Conservation (phyloP, 2,797 vertebrate genomes). For the Cuculus canorus region DNA sequence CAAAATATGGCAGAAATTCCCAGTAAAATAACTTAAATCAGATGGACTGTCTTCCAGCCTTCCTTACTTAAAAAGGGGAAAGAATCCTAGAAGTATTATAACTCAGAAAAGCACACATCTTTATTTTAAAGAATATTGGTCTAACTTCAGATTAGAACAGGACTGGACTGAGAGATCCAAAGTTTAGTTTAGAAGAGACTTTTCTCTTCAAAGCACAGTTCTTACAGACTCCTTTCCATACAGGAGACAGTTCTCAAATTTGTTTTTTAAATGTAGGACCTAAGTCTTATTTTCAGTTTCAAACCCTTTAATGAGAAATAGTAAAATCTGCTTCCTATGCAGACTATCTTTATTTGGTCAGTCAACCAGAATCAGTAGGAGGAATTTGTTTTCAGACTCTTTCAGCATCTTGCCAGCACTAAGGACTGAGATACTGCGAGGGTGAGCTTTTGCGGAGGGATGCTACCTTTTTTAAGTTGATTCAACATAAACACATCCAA, state of each 20-base stretch:
- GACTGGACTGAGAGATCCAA: background rate
- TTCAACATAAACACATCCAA: background rate
- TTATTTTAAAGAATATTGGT: background rate
- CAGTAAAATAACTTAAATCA: conserved; percentile 51
- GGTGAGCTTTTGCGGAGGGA: background rate
- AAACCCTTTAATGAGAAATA: background rate
- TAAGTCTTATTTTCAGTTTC: background rate
- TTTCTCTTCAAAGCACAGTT: background rate
- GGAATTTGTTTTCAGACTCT: background rate
- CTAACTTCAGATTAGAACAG: background rate
- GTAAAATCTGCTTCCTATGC: background rate
- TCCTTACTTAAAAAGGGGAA: conserved; percentile 61
- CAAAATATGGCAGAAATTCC: conserved; percentile 51
- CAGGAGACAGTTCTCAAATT: background rate
- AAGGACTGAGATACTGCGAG: background rate
- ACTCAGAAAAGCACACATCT: background rate
- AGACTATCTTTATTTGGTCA: background rate
- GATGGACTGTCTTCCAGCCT: conserved; percentile 23
- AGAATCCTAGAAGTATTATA: background rate
- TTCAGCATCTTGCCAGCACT: background rate
- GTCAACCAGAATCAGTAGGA: background rate
- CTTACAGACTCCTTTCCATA: background rate
- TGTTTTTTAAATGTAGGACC: background rate
- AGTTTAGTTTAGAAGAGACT: background rate
- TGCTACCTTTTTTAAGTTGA: background rate